These are phyloP conservation scores for Gandaritis pyraliata DNA, from an alignment of 2,888 invertebrate genomes.

Conservation along the genomic window DNA sequence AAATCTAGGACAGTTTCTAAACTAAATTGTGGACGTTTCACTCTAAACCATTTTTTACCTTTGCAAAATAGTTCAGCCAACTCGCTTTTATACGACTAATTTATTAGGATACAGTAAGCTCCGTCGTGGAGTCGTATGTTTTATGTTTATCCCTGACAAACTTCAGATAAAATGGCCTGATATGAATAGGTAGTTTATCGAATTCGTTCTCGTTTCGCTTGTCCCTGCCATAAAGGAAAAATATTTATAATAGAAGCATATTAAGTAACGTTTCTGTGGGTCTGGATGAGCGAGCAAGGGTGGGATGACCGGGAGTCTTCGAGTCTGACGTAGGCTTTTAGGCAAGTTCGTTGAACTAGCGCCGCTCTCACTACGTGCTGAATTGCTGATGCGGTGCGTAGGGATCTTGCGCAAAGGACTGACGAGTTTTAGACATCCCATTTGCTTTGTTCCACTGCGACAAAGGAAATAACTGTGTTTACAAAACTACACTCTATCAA, in stretches of 20 bases:
- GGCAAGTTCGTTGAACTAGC: slow-evolving; percentile 32
- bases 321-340: slow-evolving; percentile 31
- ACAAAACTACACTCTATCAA: no score
- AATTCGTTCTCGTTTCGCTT: slow-evolving; percentile 13
- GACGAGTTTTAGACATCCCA: slow-evolving; percentile 10
- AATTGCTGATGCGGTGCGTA: slow-evolving; percentile 19
- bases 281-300: slow-evolving; percentile 26
- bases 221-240: slow-evolving; percentile 16
- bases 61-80: slow-evolving; percentile 1
- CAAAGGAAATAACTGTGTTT: slow-evolving; percentile 1
- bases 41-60: slow-evolving; percentile 8
- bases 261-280: slow-evolving; percentile 24
- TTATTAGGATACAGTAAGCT: slow-evolving; percentile 3
- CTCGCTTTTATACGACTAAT: slow-evolving; percentile 6
- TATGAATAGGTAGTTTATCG: slow-evolving; percentile 27
- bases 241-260: slow-evolving; percentile 18
- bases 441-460: slow-evolving; percentile 15
- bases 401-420: slow-evolving; percentile 20
- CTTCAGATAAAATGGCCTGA: slow-evolving; percentile 12
- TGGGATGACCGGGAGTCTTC: slow-evolving; percentile 21
- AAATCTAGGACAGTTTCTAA: slow-evolving; percentile 23
- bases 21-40: slow-evolving; percentile 13
- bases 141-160: slow-evolving; percentile 10
- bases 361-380: slow-evolving; percentile 22
- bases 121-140: slow-evolving; percentile 4